Conservation (phyloP, 2,888 invertebrate species). For the Athripsodes cinereus region DNA sequence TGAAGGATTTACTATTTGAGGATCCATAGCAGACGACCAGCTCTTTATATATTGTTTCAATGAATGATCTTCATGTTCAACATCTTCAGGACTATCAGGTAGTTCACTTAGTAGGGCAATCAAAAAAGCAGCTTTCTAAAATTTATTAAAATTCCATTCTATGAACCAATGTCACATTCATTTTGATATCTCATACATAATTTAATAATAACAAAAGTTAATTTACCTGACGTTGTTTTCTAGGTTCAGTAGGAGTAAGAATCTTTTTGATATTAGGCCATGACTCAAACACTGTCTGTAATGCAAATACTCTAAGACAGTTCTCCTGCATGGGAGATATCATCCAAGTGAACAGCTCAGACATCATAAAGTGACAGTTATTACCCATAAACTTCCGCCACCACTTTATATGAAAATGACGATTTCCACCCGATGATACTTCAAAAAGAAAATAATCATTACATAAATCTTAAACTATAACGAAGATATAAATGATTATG, state of each 20-base stretch:
- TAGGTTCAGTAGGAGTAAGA: constrained; percentile 37
- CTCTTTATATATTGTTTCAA: constrained; percentile 29
- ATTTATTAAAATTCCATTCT: too few species aligned
- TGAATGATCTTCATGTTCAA: constrained; percentile 4
- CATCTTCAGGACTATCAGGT: not conserved
- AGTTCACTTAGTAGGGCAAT: constrained; percentile 26
- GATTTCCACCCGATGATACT: constrained; percentile 33
- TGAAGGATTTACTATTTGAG: not conserved
- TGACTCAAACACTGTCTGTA: constrained; percentile 40
- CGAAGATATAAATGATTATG: not conserved
- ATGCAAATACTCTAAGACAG: constrained; percentile 36
- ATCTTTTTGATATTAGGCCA: constrained; percentile 35
- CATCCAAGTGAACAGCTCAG: constrained; percentile 43
- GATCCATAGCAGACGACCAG: not conserved
- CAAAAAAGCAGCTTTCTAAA: constrained; percentile 42
- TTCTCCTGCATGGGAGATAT: constrained; percentile 31
- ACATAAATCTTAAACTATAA: not conserved
- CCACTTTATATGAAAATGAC: constrained; percentile 34
- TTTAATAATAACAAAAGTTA: too few species aligned
- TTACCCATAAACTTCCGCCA: constrained; percentile 30
- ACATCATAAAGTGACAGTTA: constrained; percentile 36
- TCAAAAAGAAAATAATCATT: constrained; percentile 2
- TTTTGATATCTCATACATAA: too few species aligned
- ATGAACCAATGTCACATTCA: too few species aligned
- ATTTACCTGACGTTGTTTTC: constrained; percentile 38